These are phyloP conservation scores for Ariolimax columbianus DNA, from an alignment of 2,888 invertebrate species.

Conservation along the genomic window DNA sequence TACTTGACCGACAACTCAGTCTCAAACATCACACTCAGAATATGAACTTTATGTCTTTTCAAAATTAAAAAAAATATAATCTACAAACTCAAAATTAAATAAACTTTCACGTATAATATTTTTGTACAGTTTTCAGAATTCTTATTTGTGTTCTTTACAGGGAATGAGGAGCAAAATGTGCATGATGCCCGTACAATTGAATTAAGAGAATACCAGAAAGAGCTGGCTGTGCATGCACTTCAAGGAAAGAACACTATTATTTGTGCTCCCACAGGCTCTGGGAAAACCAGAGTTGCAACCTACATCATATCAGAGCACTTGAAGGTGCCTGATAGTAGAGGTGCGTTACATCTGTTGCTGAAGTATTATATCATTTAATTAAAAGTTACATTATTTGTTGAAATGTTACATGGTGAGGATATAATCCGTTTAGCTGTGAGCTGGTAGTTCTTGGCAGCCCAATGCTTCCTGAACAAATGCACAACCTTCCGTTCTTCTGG, in stretches of 20 bases:
- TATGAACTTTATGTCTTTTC: too few relatives aligned
- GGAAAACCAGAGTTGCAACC: conserved; percentile 57
- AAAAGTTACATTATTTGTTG: background rate
- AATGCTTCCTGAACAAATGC: too few relatives aligned
- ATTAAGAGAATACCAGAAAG: conserved; percentile 54
- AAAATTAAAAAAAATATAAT: too few relatives aligned
- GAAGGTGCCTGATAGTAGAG: conserved; percentile 9
- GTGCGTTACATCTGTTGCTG: background rate
- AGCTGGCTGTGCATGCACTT: conserved; percentile 51
- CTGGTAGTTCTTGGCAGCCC: too few relatives aligned
- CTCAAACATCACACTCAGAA: too few relatives aligned
- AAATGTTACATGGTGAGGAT: too few relatives aligned
- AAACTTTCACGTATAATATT: too few relatives aligned
- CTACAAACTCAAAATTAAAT: too few relatives aligned
- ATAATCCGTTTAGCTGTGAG: too few relatives aligned
- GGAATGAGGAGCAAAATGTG: background rate
- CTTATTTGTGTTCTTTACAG: background rate
- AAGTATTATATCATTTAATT: background rate
- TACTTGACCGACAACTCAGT: too few relatives aligned
- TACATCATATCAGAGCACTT: conserved; percentile 55
- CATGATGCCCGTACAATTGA: conserved; percentile 1
- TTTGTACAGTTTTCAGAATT: background rate
- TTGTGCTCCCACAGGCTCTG: conserved; percentile 58
- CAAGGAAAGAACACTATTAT: conserved; percentile 54
- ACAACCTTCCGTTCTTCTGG: too few relatives aligned